Base-by-base conservation (phyloP, 1,140 invertebrate species). In the Atta cephalotes region DNA sequence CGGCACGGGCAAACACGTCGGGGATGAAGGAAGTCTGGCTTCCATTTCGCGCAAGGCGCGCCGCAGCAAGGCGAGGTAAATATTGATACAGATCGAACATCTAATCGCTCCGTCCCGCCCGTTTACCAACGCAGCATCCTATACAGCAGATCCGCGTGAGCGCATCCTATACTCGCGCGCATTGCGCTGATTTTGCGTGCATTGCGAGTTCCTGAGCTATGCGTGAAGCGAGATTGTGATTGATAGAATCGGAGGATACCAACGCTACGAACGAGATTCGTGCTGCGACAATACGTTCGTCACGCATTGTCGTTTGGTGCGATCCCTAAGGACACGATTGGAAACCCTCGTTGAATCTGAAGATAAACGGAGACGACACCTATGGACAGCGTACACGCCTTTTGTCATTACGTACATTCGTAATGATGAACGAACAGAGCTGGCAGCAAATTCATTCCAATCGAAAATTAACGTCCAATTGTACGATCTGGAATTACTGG, bases 1-100 rank as follows among this genome's bases (percentile, higher is more conserved):
- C 91, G 92, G 93, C 94, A 94, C 93, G 93, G 89, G 93, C 93
- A 94, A 95, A 95, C 92, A 94, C 90, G 90, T 89, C 79, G 87
- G 87, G 78, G 89, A 92, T 90, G 92, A 88, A 91, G 89, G 89
- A 92, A 92, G 89, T 92, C 91, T 92, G 87, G 91, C 90, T 91
- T 92, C 92, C 90, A 92, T 93, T 92, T 92, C 88, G 91, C 87
- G 91, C 89, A 92, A 90, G 91, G 88, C 88, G 91, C 91, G 91
- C 91, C 89, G 89, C 89, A 89, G 77, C 85, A 89, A 86, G 82
- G 89, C 89, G 90, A 80, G 89, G 92, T 92, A 92, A 93, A 93
- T 93, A 93, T 93, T 93, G 91, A 93, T 93, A 92, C 91, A 92
- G 91, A 93, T 93, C 92, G 92, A 93, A 93, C 92, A 92, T 93